Evolutionary conservation across 1,140 invertebrate species (phyloP), one percentile per base, ranked within the genome.

Genomic region (Carposina sasakii): DNA sequence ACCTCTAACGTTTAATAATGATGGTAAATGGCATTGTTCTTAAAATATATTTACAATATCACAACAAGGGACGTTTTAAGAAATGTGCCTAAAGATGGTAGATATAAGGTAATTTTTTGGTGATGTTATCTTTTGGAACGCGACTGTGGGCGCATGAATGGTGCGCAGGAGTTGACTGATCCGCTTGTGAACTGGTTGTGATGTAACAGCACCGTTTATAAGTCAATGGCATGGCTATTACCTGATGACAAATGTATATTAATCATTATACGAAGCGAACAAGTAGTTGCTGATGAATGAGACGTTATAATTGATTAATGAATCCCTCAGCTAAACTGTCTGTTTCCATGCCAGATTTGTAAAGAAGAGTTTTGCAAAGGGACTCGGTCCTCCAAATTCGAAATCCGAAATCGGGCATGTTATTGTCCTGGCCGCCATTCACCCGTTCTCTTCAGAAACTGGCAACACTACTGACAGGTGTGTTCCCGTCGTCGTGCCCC

Each of bases 401-500:
- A 73, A 82, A 72, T 76, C 71, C 53, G 64, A 72, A 76, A 60
- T 65, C 62, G 46, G 39, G n/a, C n/a, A n/a, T n/a, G n/a, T n/a
- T 62, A 72, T 78, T 76, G 71, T 78, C 49, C 33, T 26, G 43
- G 54, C 65, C 70, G 48, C 76, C 72, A 81, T 79, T 83, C 76
- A 78, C 67, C 70, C 58, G 71, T 66, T 67, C 69, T 69, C 73
- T 72, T 76, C 70, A 77, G 81, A 81, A 81, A 84, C 81, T 81
- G 71, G 81, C 76, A 81, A 79, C 77, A 77, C 76, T 69, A 72
- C 73, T 78, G 76, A 81, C 81, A 84, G 77, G 77, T 81, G 77
- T 74, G 77, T 81, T 79, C 77, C 75, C 71, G 75, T 72, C 75
- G 75, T 72, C 75, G 75, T 76, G 75, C 73, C 81, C 77, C 73